A percentile compares a stretch with the other conserved stretches of the same genome.
These are phyloP conservation scores for Theristus sp. DNA, from an alignment of 2,888 invertebrate genomes.

Conservation along the genomic window DNA sequence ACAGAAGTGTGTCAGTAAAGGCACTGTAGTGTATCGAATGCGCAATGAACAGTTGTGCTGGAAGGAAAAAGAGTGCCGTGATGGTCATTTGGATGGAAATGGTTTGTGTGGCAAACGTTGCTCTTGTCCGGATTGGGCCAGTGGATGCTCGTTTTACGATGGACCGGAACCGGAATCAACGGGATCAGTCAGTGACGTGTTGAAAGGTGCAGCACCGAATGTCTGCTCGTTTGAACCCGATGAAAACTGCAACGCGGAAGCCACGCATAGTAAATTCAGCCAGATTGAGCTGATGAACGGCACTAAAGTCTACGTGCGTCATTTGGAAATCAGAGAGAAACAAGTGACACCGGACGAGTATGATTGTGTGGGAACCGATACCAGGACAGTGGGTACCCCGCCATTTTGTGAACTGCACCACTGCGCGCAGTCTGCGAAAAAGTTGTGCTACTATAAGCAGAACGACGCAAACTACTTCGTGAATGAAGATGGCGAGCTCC, in stretches of 20 bases:
- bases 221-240: neutral
- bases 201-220: neutral
- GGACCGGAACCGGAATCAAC: too few species aligned
- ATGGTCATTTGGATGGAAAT: neutral
- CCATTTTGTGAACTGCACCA: too few species aligned
- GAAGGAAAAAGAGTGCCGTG: neutral
- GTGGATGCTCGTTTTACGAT: neutral
- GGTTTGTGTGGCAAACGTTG: neutral
- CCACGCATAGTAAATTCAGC: neutral
- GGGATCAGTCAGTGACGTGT: too few species aligned
- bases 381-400: too few species aligned
- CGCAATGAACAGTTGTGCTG: neutral
- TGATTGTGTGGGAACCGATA: too few species aligned
- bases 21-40: neutral
- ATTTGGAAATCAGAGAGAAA: too few species aligned
- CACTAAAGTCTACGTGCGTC: neutral
- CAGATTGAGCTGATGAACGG: neutral
- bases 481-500: neutral
- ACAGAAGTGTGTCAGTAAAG: neutral
- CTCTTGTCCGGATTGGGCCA: neutral
- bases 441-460: neutral
- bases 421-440: neutral
- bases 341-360: too few species aligned
- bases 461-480: neutral
- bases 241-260: neutral